These are phyloP conservation scores for Saxidomus purpurata DNA, from an alignment of 1,140 invertebrate species.

Conservation along the genomic window DNA sequence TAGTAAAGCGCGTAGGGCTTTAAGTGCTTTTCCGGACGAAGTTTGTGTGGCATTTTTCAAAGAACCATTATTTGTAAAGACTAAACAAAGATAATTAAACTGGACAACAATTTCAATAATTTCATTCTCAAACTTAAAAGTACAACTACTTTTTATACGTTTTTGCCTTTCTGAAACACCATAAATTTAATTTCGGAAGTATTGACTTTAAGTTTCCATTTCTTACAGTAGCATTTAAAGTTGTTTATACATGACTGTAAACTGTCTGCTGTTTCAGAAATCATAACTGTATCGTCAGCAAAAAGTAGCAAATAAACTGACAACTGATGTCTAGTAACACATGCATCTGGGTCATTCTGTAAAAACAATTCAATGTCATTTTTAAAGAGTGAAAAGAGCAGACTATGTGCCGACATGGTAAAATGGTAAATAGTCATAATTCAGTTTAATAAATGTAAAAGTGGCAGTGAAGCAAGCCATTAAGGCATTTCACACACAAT, in stretches of 20 bases:
- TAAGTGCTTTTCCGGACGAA: neutral
- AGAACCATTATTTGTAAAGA: constrained; percentile 1
- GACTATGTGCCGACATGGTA: neutral
- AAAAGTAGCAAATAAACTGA: too few species aligned
- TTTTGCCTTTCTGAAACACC: neutral
- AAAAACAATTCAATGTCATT: too few species aligned
- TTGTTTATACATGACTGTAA: too few species aligned
- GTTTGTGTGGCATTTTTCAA: constrained; percentile 12
- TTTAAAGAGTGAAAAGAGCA: neutral
- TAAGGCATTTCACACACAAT: neutral
- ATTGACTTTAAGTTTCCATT: constrained; percentile 34
- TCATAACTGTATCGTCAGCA: too few species aligned
- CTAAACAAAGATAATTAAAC: constrained; percentile 7
- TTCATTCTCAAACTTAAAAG: neutral
- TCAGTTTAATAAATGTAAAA: neutral
- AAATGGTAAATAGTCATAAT: neutral
- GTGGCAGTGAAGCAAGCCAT: neutral
- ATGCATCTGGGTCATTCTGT: too few species aligned
- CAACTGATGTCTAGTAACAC: too few species aligned
- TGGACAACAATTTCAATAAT: constrained; percentile 8
- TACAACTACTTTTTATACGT: neutral
- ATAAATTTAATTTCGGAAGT: neutral
- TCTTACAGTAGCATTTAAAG: constrained; percentile 1
- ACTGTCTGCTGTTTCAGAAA: too few species aligned
- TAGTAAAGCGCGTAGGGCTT: neutral